These are phyloP conservation scores for Paramormyrops hopkinsi DNA, from an alignment of 2,797 vertebrate genomes.

Conservation along the genomic window DNA sequence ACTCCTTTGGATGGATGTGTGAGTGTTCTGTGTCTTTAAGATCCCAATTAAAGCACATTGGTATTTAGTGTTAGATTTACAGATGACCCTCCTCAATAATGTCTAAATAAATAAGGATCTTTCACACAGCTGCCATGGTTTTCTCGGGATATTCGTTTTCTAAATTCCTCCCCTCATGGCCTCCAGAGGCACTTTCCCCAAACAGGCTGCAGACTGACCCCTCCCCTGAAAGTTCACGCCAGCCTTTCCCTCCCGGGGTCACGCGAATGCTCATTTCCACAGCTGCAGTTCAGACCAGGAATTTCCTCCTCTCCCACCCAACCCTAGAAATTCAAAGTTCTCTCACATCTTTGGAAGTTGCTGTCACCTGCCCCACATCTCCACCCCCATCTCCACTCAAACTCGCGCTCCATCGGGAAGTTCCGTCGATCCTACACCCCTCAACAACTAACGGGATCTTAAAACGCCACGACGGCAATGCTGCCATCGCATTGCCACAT, in stretches of 20 bases:
- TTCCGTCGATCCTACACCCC: neutral
- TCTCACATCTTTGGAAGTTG: constrained; percentile 34
- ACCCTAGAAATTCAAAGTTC: constrained; percentile 10
- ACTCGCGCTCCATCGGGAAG: neutral
- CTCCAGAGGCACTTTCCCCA: constrained; percentile 38
- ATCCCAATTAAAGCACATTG: neutral
- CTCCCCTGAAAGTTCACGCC: constrained; percentile 24
- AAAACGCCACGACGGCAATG: neutral
- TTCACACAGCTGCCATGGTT: constrained; percentile 25
- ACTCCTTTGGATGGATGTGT: neutral
- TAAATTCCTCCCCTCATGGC: constrained; percentile 43
- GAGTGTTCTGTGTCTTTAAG: neutral
- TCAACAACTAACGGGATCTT: neutral
- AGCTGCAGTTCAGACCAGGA: constrained; percentile 40
- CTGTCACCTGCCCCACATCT: neutral
- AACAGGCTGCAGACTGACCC: neutral
- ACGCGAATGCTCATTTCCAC: constrained; percentile 38
- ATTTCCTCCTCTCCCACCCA: constrained; percentile 38
- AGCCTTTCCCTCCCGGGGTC: constrained; percentile 36
- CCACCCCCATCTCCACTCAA: neutral
- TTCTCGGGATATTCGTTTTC: constrained; percentile 44
- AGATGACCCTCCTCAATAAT: neutral
- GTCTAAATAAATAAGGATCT: neutral
- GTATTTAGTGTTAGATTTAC: neutral
- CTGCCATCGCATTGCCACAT: neutral